Evolutionary conservation across 2,888 invertebrate genomes (phyloP).

Genomic region (Perdita meconis): DNA sequence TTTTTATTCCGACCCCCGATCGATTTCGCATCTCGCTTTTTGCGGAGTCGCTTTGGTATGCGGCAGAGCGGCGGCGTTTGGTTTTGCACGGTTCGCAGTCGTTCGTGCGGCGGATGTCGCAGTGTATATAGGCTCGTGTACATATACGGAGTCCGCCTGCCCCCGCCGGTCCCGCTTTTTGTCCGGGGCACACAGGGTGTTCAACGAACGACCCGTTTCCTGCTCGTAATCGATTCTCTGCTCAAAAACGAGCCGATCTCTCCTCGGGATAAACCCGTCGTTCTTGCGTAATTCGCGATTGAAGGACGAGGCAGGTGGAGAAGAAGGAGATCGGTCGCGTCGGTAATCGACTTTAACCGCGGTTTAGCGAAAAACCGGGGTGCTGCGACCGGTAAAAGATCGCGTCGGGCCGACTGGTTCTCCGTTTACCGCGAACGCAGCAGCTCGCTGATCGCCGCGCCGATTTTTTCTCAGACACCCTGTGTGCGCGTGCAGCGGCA

Average conservation of each 20-base stretch:
- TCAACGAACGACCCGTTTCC: conserved; percentile 24
- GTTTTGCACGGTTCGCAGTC: conserved; percentile 62
- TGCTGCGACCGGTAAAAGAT: too few relatives aligned
- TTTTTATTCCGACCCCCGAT: conserved; percentile 58
- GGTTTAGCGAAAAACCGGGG: neutral
- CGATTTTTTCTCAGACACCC: conserved; percentile 25
- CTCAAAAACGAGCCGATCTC: conserved; percentile 1
- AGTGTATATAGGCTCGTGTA: conserved; percentile 19
- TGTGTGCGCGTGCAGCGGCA: conserved; percentile 25
- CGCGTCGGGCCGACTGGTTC: too few relatives aligned
- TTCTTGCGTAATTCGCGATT: neutral
- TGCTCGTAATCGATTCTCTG: conserved; percentile 22
- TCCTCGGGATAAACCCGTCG: conserved; percentile 1
- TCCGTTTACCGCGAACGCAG: too few relatives aligned
- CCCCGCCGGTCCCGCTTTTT: conserved; percentile 33
- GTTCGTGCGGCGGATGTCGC: conserved; percentile 52
- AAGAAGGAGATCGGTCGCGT: neutral
- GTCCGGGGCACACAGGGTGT: conserved; percentile 12
- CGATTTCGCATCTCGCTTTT: conserved; percentile 66
- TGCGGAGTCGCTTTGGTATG: conserved; percentile 48
- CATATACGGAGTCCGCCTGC: conserved; percentile 16
- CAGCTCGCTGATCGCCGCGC: neutral
- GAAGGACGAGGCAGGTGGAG: neutral
- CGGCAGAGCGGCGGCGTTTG: conserved; percentile 50
- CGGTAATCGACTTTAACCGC: neutral